Evolutionary conservation across 2,113 vertebrate species (phyloP), one percentile per base, ranked within the genome.

Genomic region (Montifringilla adamsi): DNA sequence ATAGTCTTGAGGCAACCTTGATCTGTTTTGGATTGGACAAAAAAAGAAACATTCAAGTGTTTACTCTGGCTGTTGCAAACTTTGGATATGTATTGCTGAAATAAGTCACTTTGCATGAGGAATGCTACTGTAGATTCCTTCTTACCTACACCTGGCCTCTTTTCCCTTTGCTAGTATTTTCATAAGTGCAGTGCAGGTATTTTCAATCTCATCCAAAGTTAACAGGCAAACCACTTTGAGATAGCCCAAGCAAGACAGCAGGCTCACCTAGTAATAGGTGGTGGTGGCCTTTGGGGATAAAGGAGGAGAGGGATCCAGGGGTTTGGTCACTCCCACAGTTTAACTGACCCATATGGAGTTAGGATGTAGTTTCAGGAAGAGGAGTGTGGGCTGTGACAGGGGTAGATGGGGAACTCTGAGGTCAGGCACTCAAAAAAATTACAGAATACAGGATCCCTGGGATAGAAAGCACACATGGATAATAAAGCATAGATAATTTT

Each of bases 1-100:
- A 26, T 63, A 26, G 21, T 70, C 28, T 91, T 0, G 0, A 60
- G 33, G 33, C 46, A 74, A 30, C 9, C 6, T 63, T 27, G 20
- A 23, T 84, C 46, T 58, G 9, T 77, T 92, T 73, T 63, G 30
- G 37, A 70, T 37, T 37, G 37, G 37, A 37, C 37, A 37, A 43
- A 35, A 33, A 37, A 30, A 43, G 9, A 28, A 3, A 35, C 49
- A 47, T 18, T 46, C 1, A 43, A 13, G 4, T 53, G 9, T 50
- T 91, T 55, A 19, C 16, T 52, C 49, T 59, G 16, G 2, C 43
- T 17, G 2, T 59, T 55, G 39, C 22, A 58, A 47, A 33, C 68
- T 79, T 37, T 76, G 19, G 4, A 17, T 82, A 23, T 13, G 3
- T 75, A 17, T 79, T 87, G 20, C 31, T 87, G 37, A 76, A 47